Evolutionary conservation across 1,140 invertebrate species (phyloP), one percentile per base, ranked within the genome.

Genomic region (Achatina immaculata): DNA sequence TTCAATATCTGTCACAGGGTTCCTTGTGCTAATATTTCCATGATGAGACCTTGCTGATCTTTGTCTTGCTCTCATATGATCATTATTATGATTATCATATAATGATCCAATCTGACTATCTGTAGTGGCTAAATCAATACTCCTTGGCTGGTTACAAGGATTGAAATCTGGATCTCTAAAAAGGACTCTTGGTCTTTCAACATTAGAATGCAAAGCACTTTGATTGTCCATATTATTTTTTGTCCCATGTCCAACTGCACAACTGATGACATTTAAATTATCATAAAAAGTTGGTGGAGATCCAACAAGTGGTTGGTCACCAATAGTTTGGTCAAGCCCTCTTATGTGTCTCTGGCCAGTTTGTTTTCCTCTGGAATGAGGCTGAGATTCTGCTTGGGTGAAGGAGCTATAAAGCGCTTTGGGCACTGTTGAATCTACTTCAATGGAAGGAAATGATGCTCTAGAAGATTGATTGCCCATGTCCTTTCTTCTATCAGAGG

Each of bases 211-310:
- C 7, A 9, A 31, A 19, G 7, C 21, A 9, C 21, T 34, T 11
- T 6, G 11, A n/a, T 21, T 55, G 51, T 24, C 51, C 28, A 62
- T 34, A 62, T 62, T 62, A 34, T 62, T 28, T 16, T 9, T 6
- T 62, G 58, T 62, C 21, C 28, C 31, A 21, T 7, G 16, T 34
- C 58, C 58, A 28, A 7, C 21, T 11, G 4, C 58, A 31, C 58
- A 6, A 62, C 16, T 16, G 21, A 2, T 6, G 28, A 3, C n/a
- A 62, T 62, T 2, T 62, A 62, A 31, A 16, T 62, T 62, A 34
- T 62, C 58, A 62, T 62, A 62, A 34, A 31, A 62, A 34, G 58
- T 62, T 31, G n/a, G 58, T 28, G 58, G 58, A 62, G 58, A 62
- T 4, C n/a, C 58, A 62, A 34, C 4, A 28, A 1, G 9, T 2